Base-by-base conservation (phyloP, 2,888 invertebrate species). In the Pristionchus exspectatus region DNA sequence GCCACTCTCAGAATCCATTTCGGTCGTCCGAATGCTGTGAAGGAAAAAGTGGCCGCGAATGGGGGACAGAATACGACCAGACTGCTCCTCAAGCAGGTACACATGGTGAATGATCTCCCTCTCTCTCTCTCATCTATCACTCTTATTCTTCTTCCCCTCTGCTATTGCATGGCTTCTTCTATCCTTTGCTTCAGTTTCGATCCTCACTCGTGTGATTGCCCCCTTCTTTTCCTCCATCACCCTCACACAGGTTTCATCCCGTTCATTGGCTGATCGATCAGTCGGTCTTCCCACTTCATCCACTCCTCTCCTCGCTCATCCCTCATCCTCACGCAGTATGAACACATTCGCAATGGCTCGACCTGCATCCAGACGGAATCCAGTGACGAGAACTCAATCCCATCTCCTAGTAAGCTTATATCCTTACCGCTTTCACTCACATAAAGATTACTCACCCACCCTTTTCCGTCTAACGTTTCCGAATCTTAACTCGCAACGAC, bases 1-100 rank as follows among this genome's bases (percentile, higher is more conserved):
- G 92, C 94, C 30, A 93, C 93, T 21, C 90, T 94, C 74, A 91
- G 94, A 77, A 92, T 94, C 84, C 94, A 94, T 90, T 94, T 94
- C 88, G 94, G 94, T 14, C 90, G 92, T 21, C 50, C 89, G 5
- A 83, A 87, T 4, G 86, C 72, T 9, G 77, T 83, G 38, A 83
- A 86, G 16, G 63, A 66, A 21, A 87, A 69, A 30, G 9, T 2
- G 66, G 38, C 33, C 9, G 21, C 30, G 18, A 63, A 50, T 33
- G 30, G 77, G 24, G 90, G 92, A 14, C 90, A 88, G 69, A 91
- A 92, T 69, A 90, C 92, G 4, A 91, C 92, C 14, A 88, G 91
- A 87, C 89, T 93, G 59, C 90, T 93, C 16, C 90, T 92, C 44
- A 93, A 93, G 85, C 93, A 93, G 91, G 93, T 93, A 90, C 38